These are phyloP conservation scores for Trachelus iudaicus DNA, from an alignment of 2,888 invertebrate species.

Conservation along the genomic window DNA sequence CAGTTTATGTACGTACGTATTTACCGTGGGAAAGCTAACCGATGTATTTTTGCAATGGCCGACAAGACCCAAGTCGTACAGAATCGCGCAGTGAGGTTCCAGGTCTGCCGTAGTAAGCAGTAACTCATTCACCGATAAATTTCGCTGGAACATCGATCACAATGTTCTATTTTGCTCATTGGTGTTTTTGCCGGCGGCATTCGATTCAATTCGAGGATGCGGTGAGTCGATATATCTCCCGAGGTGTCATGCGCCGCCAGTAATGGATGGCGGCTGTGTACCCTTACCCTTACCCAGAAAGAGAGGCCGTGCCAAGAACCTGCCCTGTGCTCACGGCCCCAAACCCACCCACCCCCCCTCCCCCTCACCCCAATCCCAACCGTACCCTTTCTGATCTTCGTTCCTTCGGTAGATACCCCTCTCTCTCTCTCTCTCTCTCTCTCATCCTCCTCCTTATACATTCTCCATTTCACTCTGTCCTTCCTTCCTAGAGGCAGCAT, in stretches of 20 bases:
- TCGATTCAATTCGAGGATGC: conserved; percentile 65
- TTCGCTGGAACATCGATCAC: conserved; percentile 60
- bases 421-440: conserved; percentile 1
- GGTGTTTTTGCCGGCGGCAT: conserved; percentile 63
- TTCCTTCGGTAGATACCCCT: conserved; percentile 2
- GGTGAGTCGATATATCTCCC: conserved; percentile 63
- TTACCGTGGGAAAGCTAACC: no score
- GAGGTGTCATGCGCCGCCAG: conserved; percentile 62
- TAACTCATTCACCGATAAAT: conserved; percentile 64
- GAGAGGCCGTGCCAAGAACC: conserved; percentile 61
- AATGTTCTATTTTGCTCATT: conserved; percentile 65
- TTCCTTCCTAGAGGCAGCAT: conserved; percentile 1
- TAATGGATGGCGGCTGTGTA: conserved; percentile 61
- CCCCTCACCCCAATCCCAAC: conserved; percentile 33
- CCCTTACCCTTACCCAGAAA: conserved; percentile 59
- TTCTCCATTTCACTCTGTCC: neutral
- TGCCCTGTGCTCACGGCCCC: conserved; percentile 28
- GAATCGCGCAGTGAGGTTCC: conserved; percentile 2
- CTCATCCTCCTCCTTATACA: neutral
- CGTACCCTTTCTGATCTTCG: neutral
- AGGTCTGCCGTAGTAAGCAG: conserved; percentile 16
- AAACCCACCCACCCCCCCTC: conserved; percentile 36
- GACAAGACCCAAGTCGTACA: no score
- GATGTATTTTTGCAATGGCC: no score
- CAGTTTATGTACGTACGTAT: conserved; percentile 6